Base-by-base conservation (phyloP, 2,797 vertebrate species). In the Chelon auratus region DNA sequence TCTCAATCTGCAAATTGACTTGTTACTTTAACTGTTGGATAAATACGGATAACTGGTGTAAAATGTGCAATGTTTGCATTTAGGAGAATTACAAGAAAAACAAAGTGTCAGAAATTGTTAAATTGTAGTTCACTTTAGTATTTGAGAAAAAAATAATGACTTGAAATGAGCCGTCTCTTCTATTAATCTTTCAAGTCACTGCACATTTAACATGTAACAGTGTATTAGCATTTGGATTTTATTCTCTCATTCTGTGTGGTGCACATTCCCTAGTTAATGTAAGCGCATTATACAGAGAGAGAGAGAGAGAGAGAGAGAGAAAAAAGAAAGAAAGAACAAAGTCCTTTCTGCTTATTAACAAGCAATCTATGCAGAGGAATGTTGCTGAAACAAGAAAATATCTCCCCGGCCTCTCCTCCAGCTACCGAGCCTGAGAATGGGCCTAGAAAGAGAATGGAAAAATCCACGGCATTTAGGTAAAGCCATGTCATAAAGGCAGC, bases 401-500 rank as follows among this genome's bases (percentile, higher is more conserved):
- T 86, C 61, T 61, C 75, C 54, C 54, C 13, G 22, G 55, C 77
- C 62, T 71, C 62, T 78, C 81, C 84, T 69, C 69, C 61, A 83
- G 79, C 75, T 87, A 81, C 78, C 13, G 65, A 81, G 85, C 68
- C 81, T 78, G 75, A 68, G 78, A 83, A 73, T 22, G 50, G 71
- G 84, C 72, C 82, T 22, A 82, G 76, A 74, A 81, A 78, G 79
- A 80, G 88, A 91, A 89, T 90, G 91, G 91, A 93, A 94, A 93
- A 94, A 94, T 94, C 90, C 88, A 82, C 83, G 69, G 87, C 88
- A 91, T 95, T 94, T 89, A 91, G 90, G 90, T 91, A 89, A 93
- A 92, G 87, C 87, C 78, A 64, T 91, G 92, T 93, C 88, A 86
- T 94, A 92, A 95, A 95, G 91, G 85, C 88, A 84, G 72, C 85